These are phyloP conservation scores for Crotalus helleri DNA, from an alignment of 2,113 vertebrate genomes.

Conservation along the genomic window DNA sequence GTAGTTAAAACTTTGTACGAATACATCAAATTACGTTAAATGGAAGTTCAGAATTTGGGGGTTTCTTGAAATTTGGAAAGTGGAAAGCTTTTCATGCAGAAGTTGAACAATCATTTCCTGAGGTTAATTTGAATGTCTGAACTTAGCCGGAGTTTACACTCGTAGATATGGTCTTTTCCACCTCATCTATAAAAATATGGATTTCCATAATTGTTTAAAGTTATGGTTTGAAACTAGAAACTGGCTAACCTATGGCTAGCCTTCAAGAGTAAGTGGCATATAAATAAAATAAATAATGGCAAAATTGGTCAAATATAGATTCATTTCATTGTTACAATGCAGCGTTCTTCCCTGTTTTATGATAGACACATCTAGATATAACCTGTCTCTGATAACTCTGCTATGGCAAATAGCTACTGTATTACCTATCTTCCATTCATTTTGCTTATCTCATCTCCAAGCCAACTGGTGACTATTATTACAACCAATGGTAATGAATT, in stretches of 20 bases:
- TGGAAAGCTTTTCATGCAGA: background rate
- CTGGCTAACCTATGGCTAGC: background rate
- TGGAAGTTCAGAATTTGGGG: background rate
- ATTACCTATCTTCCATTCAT: background rate
- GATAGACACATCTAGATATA: background rate
- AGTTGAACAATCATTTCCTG: background rate
- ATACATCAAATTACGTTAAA: background rate
- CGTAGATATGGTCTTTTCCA: background rate
- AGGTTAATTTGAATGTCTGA: background rate
- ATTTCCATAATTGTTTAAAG: background rate
- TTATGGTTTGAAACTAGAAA: background rate
- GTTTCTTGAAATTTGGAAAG: background rate
- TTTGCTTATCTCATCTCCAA: background rate
- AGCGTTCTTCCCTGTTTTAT: background rate
- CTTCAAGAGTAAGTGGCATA: background rate
- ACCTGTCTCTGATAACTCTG: background rate
- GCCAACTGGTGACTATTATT: background rate
- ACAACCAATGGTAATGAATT: background rate
- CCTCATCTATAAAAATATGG: background rate
- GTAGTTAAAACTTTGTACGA: background rate
- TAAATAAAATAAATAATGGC: background rate
- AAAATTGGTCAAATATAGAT: background rate
- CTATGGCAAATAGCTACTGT: background rate
- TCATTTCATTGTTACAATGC: background rate
- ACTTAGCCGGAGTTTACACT: background rate